phyloP scores from a whole-genome alignment of 1,140 invertebrate genomes.

The Schlechtendalia chinensis region DNA sequence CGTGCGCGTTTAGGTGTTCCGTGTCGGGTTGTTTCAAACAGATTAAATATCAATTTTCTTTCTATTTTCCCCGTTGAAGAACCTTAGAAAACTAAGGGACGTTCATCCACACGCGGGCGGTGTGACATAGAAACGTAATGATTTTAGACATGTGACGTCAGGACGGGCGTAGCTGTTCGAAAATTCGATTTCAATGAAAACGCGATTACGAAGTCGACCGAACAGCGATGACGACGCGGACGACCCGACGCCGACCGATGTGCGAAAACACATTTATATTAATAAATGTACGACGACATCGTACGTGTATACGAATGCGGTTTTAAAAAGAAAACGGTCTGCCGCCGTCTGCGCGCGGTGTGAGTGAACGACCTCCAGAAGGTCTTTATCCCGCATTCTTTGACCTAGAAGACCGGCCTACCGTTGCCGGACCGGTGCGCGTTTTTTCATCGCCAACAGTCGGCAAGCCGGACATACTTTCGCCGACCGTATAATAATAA shows the following conservation, averaged over 20 bases:
- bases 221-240: too few species aligned
- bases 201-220: background rate
- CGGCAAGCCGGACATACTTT: constrained; percentile 43
- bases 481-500: constrained; percentile 2
- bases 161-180: too few species aligned
- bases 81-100: too few species aligned
- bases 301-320: background rate
- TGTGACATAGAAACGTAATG: background rate
- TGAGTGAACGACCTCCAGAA: constrained; percentile 49
- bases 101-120: too few species aligned
- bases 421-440: constrained; percentile 10
- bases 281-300: background rate
- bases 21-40: background rate
- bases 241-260: background rate
- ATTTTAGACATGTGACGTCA: constrained; percentile 11
- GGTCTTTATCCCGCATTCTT: constrained; percentile 47
- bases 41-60: background rate
- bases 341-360: constrained; percentile 8
- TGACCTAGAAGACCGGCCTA: constrained; percentile 47
- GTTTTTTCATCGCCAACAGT: background rate
- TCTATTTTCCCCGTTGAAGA: too few species aligned
- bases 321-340: background rate
- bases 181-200: background rate
- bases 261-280: background rate
- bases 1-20: too few species aligned